Evolutionary conservation across 2,888 invertebrate genomes (phyloP), one percentile per base, ranked within the genome.

Genomic region (Mechanitis messenoides): DNA sequence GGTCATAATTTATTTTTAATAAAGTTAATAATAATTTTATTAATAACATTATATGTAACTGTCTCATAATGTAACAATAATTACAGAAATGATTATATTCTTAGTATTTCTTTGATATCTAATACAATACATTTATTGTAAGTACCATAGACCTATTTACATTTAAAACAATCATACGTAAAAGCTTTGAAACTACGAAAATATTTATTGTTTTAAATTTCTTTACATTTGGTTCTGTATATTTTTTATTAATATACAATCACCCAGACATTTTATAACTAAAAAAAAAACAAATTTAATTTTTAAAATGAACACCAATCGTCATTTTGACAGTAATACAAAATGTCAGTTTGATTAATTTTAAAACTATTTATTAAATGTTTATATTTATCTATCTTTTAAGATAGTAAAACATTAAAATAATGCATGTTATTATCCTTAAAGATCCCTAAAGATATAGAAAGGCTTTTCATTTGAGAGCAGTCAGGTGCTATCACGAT

Each of bases 121-220:
- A 50, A 9, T 28, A 50, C 11, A 31, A 50, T 20, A 20, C 20
- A 50, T 31, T 28, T 28, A 20, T 6, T 47, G 4, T 50, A 50
- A 50, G 31, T 50, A 31, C 50, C 50, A 50, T 50, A 31, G 31
- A 50, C 50, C 50, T 50, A 50, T 31, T 50, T 31, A 31, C 31
- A 6, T 50, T 31, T 50, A 31, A 50, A 50, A 31, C 28, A 50
- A 50, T 50, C 28, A 31, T 31, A 11, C 50, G 28, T 50, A 50
- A 50, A 50, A 50, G 50, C 50, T 50, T 50, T 50, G 31, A 50
- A 31, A 50, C 50, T 3, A 50, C 50, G 28, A 50, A 31, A 50
- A 50, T 50, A 50, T 50, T 50, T 7, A 31, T 50, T 50, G 28
- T 7, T 31, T 31, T 4, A 31, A 50, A 50, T 28, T 3, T 9